phyloP scores from a whole-genome alignment of 2,797 vertebrate genomes.

The Falco peregrinus region DNA sequence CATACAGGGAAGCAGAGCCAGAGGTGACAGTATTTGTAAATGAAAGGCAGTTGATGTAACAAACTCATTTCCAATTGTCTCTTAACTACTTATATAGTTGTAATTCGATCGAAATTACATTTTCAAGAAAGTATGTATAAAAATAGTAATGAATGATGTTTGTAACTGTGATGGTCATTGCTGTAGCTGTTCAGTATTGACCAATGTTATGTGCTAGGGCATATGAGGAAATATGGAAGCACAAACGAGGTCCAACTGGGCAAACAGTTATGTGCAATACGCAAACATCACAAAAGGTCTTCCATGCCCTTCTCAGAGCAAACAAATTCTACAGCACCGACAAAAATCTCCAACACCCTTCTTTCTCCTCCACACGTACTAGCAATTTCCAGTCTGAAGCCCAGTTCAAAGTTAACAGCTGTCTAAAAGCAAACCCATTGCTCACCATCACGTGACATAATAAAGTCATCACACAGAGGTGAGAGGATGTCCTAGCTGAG shows the following conservation, averaged over 20 bases:
- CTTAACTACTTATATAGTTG: neutral
- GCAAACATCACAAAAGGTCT: neutral
- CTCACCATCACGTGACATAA: neutral
- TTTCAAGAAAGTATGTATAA: neutral
- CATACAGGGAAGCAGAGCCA: neutral
- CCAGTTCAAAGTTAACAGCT: neutral
- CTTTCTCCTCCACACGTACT: neutral
- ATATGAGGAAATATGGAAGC: neutral
- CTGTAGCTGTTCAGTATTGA: neutral
- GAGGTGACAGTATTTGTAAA: neutral
- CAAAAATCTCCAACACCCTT: neutral
- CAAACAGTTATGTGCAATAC: neutral
- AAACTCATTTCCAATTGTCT: neutral
- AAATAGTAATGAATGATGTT: neutral
- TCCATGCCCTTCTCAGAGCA: neutral
- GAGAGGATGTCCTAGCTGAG: neutral
- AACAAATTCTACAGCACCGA: neutral
- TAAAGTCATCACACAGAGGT: neutral
- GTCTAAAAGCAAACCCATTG: neutral
- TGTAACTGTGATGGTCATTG: neutral
- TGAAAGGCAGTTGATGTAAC: neutral
- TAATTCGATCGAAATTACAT: neutral
- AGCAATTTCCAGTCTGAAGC: neutral
- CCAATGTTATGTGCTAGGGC: neutral
- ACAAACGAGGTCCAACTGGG: neutral